Evolutionary conservation across 2,113 vertebrate species (phyloP).

Genomic region (Phycodurus eques): DNA sequence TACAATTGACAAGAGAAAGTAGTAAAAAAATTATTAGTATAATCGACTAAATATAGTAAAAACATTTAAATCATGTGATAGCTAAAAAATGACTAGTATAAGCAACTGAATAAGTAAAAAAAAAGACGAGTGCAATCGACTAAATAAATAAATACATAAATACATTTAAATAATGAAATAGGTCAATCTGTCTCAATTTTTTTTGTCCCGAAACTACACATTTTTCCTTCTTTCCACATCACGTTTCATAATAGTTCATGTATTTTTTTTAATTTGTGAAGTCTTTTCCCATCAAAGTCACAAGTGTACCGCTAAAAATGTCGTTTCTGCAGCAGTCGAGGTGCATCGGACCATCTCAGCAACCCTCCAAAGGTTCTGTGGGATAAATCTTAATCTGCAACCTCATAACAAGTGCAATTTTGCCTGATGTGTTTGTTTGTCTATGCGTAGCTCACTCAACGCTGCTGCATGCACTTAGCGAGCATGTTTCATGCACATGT

Average conservation of each 20-base stretch:
- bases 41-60: too few relatives aligned
- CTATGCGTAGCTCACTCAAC: constrained; percentile 15
- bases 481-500: constrained; percentile 28
- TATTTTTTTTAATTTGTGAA: background rate
- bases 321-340: background rate
- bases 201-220: too few relatives aligned
- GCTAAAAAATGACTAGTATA: too few relatives aligned
- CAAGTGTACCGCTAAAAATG: background rate
- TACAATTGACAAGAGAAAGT: too few relatives aligned
- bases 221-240: background rate
- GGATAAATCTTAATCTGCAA: background rate
- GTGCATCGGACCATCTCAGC: background rate
- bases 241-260: background rate
- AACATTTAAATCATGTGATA: too few relatives aligned
- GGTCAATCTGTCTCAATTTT: too few relatives aligned
- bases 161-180: too few relatives aligned
- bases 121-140: too few relatives aligned
- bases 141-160: too few relatives aligned
- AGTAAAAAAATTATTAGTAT: too few relatives aligned
- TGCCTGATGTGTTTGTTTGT: constrained; percentile 26
- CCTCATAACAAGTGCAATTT: constrained; percentile 17
- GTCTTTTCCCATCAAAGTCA: background rate
- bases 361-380: background rate
- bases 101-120: too few relatives aligned
- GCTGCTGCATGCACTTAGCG: constrained; percentile 28